Conservation (phyloP, 2,888 invertebrate species). For the Melanchra persicariae region DNA sequence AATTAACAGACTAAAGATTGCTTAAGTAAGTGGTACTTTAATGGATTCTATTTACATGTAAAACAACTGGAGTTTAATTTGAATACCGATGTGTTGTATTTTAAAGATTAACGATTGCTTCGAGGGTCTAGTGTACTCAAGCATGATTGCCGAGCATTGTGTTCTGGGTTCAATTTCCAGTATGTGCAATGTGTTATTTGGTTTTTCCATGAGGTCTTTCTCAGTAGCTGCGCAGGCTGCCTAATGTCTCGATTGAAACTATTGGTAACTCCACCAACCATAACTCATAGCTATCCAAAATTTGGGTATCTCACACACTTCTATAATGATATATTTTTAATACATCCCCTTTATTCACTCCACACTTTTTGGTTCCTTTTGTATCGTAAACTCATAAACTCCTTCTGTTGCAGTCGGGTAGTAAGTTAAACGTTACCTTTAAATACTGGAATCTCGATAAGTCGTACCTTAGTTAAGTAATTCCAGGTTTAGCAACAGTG, state of each 20-base stretch:
- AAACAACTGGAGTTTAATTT: slow-evolving; percentile 8
- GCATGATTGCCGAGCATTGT: too few relatives aligned
- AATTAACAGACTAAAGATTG: slow-evolving; percentile 42
- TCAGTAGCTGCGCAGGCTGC: too few relatives aligned
- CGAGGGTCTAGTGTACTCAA: neutral
- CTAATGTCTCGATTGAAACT: too few relatives aligned
- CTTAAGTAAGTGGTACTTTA: slow-evolving; percentile 24
- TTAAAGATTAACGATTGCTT: neutral
- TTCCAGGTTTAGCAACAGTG: slow-evolving; percentile 41
- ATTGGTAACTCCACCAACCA: too few relatives aligned
- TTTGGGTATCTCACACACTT: too few relatives aligned
- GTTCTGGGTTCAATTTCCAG: neutral
- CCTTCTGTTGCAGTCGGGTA: neutral
- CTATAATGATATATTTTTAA: too few relatives aligned
- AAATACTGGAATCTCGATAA: slow-evolving; percentile 10
- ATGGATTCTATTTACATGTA: slow-evolving; percentile 33
- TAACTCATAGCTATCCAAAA: too few relatives aligned
- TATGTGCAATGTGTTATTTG: neutral
- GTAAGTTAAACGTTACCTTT: neutral
- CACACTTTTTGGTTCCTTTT: too few relatives aligned
- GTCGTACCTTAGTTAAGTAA: slow-evolving; percentile 29
- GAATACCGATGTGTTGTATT: slow-evolving; percentile 2
- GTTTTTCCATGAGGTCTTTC: too few relatives aligned
- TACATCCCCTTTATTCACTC: too few relatives aligned
- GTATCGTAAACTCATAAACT: too few relatives aligned